Percentiles rank a stretch among this genome's conserved stretches.
These are phyloP conservation scores for Sphaerophoria taeniata DNA, from an alignment of 2,888 invertebrate species.

Conservation along the genomic window DNA sequence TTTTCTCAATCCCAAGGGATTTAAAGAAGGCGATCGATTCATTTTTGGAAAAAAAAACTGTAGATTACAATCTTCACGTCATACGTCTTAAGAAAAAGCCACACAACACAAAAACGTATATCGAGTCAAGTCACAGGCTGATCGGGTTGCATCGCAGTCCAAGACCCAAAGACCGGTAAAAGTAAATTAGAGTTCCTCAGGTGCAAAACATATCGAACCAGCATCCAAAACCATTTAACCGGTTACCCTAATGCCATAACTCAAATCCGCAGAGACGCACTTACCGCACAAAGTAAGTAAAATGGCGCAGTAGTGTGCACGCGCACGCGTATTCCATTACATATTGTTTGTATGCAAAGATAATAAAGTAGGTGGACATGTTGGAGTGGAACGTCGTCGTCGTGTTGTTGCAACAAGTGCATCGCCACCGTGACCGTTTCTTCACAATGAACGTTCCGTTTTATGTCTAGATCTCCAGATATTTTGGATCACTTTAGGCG, in stretches of 20 bases:
- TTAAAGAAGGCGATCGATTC: too few species aligned
- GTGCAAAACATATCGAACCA: conserved; percentile 70
- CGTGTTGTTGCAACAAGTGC: conserved; percentile 58
- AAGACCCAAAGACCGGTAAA: conserved; percentile 43
- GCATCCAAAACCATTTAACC: conserved; percentile 44
- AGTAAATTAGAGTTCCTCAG: conserved; percentile 73
- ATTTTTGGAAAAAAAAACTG: conserved; percentile 25
- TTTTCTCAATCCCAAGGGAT: too few species aligned
- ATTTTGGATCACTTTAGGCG: conserved; percentile 35
- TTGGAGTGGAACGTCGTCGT: conserved; percentile 52
- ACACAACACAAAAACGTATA: conserved; percentile 27
- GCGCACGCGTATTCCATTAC: conserved; percentile 62
- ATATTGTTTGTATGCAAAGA: conserved; percentile 68
- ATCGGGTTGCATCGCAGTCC: not conserved
- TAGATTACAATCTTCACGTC: conserved; percentile 66
- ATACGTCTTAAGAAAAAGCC: conserved; percentile 64
- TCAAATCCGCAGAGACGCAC: conserved; percentile 33
- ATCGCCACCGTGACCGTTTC: conserved; percentile 49
- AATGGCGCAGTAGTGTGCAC: conserved; percentile 6
- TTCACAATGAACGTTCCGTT: too few species aligned
- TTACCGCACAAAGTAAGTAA: conserved; percentile 20
- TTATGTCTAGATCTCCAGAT: not conserved
- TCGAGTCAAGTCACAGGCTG: conserved; percentile 21
- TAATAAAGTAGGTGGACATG: conserved; percentile 69
- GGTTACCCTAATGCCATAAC: conserved; percentile 58